Conservation (phyloP, 2,797 vertebrate genomes). For the Loriculus beryllinus region DNA sequence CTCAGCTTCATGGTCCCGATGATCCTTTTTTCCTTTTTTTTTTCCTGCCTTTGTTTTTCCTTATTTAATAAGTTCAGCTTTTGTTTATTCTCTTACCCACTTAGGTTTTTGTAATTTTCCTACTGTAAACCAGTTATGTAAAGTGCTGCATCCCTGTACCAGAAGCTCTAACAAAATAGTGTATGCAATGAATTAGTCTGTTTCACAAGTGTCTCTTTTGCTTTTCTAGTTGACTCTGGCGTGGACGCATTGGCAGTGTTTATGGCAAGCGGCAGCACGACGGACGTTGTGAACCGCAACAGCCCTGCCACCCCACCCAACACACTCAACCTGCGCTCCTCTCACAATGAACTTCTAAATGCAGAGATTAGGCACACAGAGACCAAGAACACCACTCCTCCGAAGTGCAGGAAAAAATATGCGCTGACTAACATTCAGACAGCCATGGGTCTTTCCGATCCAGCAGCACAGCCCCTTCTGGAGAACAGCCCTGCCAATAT, state of each 20-base stretch:
- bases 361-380: conserved; percentile 86
- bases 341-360: conserved; percentile 92
- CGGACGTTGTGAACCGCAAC: conserved; percentile 85
- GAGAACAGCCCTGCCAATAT: conserved; percentile 85
- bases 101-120: background rate
- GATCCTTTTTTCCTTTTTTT: background rate
- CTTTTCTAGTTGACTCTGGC: conserved; percentile 67
- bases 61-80: background rate
- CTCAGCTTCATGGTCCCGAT: background rate
- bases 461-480: conserved; percentile 78
- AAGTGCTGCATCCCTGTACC: background rate
- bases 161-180: background rate
- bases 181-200: background rate
- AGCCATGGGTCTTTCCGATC: conserved; percentile 89
- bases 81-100: background rate
- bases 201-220: background rate
- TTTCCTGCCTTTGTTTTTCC: background rate
- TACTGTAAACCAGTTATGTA: background rate
- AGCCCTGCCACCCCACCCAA: conserved; percentile 84
- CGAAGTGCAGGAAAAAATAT: conserved; percentile 92
- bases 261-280: conserved; percentile 87
- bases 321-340: conserved; percentile 91
- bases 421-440: conserved; percentile 88
- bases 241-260: conserved; percentile 86
- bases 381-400: conserved; percentile 83